Evolutionary conservation across 2,797 vertebrate species (phyloP).

Genomic region (Xyrichtys novacula): DNA sequence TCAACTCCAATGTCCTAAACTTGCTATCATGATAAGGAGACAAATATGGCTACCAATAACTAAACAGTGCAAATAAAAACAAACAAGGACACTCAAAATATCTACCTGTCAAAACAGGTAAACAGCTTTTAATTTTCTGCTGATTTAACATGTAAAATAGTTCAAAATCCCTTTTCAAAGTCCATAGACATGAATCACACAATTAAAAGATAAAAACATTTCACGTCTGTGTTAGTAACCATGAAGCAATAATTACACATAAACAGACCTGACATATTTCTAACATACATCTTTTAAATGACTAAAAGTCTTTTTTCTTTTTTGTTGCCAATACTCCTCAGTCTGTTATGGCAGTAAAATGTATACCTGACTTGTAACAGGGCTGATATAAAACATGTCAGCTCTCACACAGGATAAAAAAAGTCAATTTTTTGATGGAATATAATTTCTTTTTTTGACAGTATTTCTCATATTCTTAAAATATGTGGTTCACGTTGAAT

Average conservation of each 20-base stretch:
- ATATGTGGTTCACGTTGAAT: background rate
- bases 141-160: background rate
- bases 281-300: background rate
- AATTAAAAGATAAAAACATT: constrained; percentile 1
- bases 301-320: background rate
- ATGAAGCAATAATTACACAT: background rate
- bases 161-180: constrained; percentile 27
- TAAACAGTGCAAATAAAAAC: background rate
- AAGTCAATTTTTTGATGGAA: background rate
- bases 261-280: background rate
- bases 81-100: background rate
- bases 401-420: background rate
- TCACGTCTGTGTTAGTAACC: background rate
- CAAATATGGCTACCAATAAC: background rate
- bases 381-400: background rate
- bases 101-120: background rate
- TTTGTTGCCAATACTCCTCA: background rate
- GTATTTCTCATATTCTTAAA: background rate
- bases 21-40: no score
- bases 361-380: background rate
- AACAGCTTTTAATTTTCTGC: constrained; percentile 23
- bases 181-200: background rate
- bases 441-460: background rate
- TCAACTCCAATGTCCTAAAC: no score
- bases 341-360: background rate